Conservation (phyloP, 2,113 vertebrate species). For the Limanda limanda region DNA sequence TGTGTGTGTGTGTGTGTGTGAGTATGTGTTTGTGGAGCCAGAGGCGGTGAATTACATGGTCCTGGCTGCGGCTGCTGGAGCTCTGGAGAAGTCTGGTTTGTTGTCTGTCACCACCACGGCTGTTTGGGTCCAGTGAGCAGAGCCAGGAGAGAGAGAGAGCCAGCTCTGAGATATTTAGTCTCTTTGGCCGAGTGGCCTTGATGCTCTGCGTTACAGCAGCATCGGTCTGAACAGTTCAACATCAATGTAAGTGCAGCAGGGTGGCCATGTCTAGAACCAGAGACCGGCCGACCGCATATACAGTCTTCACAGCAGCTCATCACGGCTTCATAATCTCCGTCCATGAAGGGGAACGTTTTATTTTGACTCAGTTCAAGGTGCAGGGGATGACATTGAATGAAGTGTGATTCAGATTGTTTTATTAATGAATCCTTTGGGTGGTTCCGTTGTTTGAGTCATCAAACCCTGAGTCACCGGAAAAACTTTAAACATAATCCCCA, state of each 20-base stretch:
- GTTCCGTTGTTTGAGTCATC: background rate
- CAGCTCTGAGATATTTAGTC: constrained; percentile 38
- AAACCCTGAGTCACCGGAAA: background rate
- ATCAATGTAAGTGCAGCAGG: background rate
- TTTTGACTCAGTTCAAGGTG: background rate
- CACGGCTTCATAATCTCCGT: background rate
- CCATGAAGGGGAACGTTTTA: background rate
- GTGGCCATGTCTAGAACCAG: background rate
- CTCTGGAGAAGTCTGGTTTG: constrained; percentile 55
- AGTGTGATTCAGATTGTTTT: background rate
- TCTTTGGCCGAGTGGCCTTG: constrained; percentile 41
- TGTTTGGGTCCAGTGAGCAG: constrained; percentile 41
- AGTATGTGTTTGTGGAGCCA: constrained; percentile 3
- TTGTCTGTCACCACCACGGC: constrained; percentile 63
- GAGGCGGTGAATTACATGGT: constrained; percentile 40
- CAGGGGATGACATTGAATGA: constrained; percentile 2
- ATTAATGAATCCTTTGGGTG: too few species aligned
- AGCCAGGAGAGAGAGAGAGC: constrained; percentile 30
- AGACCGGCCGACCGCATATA: constrained; percentile 7
- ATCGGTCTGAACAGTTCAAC: background rate
- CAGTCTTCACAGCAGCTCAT: constrained; percentile 13
- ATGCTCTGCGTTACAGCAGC: constrained; percentile 17
- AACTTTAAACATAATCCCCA: too few species aligned
- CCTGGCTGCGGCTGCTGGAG: constrained; percentile 36
- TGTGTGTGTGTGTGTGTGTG: constrained; percentile 3